These are phyloP conservation scores for Eulemur coronatus DNA, from an alignment of 2,797 vertebrate genomes.

Conservation along the genomic window DNA sequence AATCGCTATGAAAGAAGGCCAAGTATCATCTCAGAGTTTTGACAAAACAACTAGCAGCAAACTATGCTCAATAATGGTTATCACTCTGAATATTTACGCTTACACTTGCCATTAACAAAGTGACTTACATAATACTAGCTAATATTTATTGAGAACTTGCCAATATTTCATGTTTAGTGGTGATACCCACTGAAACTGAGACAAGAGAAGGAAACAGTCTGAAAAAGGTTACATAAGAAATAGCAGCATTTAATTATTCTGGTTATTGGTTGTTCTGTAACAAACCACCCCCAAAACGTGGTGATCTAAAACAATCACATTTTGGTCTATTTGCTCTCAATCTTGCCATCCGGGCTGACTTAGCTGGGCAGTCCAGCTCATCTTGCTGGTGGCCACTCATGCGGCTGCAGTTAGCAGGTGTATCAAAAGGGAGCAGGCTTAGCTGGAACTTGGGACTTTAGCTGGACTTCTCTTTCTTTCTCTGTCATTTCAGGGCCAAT, in stretches of 20 bases:
- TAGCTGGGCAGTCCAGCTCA: background rate
- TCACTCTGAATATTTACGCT: background rate
- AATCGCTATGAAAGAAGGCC: background rate
- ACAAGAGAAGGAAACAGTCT: background rate
- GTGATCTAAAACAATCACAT: background rate
- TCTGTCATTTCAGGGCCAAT: background rate
- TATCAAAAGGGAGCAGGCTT: background rate
- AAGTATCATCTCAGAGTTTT: background rate
- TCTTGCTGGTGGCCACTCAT: background rate
- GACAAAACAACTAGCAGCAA: background rate
- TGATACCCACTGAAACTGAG: background rate
- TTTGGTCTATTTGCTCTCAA: background rate
- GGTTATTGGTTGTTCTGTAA: background rate
- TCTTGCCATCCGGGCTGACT: background rate
- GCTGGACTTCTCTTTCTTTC: background rate
- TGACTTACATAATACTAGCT: background rate
- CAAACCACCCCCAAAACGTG: background rate
- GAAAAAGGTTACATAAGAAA: background rate
- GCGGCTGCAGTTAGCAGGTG: background rate
- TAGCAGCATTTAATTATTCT: background rate
- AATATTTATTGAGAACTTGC: slow-evolving; percentile 14
- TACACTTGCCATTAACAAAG: background rate
- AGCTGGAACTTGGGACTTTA: background rate
- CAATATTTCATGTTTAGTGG: slow-evolving; percentile 28
- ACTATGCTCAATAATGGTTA: background rate